These are phyloP conservation scores for Corapipo altera DNA, from an alignment of 2,113 vertebrate species.

Conservation along the genomic window DNA sequence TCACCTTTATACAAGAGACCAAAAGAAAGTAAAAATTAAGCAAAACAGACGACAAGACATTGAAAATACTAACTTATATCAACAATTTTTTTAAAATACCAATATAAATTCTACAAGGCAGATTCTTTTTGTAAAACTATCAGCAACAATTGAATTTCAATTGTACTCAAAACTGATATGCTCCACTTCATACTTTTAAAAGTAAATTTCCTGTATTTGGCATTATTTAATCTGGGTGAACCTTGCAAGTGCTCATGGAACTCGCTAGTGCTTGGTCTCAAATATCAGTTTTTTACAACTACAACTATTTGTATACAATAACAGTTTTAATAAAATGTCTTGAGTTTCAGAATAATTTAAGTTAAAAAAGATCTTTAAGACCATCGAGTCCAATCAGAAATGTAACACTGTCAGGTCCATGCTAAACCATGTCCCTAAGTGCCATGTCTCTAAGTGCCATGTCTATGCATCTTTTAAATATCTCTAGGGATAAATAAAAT, in stretches of 20 bases:
- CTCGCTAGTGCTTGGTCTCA: neutral
- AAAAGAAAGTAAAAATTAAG: neutral
- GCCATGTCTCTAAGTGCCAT: neutral
- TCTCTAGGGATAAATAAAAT: neutral
- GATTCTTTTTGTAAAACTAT: neutral
- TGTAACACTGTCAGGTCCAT: neutral
- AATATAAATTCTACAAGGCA: neutral
- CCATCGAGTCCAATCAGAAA: neutral
- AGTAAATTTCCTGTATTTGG: conserved; percentile 35
- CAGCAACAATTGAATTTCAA: neutral
- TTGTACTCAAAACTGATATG: neutral
- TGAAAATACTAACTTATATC: neutral
- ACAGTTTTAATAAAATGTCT: neutral
- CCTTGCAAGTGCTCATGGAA: neutral
- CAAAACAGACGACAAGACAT: neutral
- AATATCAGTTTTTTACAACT: neutral
- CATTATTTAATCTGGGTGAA: neutral
- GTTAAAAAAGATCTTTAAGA: neutral
- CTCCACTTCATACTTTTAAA: neutral
- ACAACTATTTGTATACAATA: neutral
- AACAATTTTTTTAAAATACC: neutral
- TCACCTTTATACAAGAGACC: neutral
- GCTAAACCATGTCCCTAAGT: neutral
- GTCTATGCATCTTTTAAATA: neutral
- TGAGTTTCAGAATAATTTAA: neutral